Evolutionary conservation across 2,113 vertebrate genomes (phyloP), one percentile per base, ranked within the genome.

Genomic region (Ploceus nigricollis): DNA sequence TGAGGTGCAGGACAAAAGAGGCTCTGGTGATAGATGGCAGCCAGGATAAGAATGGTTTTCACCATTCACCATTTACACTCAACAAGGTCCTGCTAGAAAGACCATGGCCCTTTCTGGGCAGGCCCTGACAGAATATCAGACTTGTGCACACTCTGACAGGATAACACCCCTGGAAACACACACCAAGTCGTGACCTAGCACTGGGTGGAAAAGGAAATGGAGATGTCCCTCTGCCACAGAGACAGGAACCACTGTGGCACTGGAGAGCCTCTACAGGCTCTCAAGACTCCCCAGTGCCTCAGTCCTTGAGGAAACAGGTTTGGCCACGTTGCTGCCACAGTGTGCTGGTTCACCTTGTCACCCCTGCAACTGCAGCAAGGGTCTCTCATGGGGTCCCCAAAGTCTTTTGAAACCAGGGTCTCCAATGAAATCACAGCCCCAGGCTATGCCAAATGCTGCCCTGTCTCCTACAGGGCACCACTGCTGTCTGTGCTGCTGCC

Each of bases 321-420:
- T 72, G 66, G 61, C 28, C 2, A 1, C 1, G 1, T 0, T 64
- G 70, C 48, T 51, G 47, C 40, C 31, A 64, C 8, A 19, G 33
- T 1, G 33, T 42, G 54, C 48, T 72, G 24, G 13, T 53, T 76
- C 82, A 86, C 63, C 42, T 16, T 25, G 8, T 35, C 66, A 71
- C n/a, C n/a, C 19, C 51, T 33, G 22, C 68, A 76, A 1, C 17
- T 7, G 47, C 44, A 80, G 71, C n/a, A 60, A 70, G 40, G 61
- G 22, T 47, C n/a, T 78, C 60, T 30, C 35, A 28, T 0, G 0
- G 23, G 33, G 18, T 53, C 23, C 25, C 15, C 54, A 21, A 0
- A 4, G 9, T 4, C 48, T 48, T 89, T 7, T 20, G 45, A 25
- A 79, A 48, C 22, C 28, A 25, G 1, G 1, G 44, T 22, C 22